Percentiles rank a stretch among this genome's conserved stretches.
Conservation (phyloP, 2,113 vertebrate genomes). For the Stomatorhinus ivindoensis region DNA sequence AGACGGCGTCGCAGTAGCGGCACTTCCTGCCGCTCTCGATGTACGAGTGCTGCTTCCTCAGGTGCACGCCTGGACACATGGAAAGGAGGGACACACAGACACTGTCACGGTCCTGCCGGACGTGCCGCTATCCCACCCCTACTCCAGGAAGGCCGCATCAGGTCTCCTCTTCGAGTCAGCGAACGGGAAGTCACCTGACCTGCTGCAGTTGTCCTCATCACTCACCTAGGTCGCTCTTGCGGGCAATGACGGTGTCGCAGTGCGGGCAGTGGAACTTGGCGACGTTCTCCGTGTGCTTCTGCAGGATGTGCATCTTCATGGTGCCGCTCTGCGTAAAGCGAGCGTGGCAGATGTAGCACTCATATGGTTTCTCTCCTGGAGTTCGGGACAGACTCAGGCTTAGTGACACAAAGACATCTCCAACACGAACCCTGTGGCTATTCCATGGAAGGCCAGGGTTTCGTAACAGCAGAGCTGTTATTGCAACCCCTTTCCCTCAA, state of each 20-base stretch:
- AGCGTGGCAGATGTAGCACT: conserved; percentile 98
- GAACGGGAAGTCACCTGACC: neutral
- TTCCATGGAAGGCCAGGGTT: neutral
- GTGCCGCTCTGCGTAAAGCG: conserved; percentile 97
- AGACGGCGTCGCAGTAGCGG: conserved; percentile 89
- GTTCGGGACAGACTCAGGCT: neutral
- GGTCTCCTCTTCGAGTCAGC: neutral
- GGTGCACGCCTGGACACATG: conserved; percentile 73
- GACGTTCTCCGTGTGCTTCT: conserved; percentile 98
- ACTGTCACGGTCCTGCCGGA: neutral
- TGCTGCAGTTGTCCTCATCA: neutral
- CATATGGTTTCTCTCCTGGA: conserved; percentile 92
- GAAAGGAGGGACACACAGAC: neutral
- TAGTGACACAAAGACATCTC: neutral
- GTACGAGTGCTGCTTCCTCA: conserved; percentile 95
- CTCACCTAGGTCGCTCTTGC: conserved; percentile 91
- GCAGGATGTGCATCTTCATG: conserved; percentile 99
- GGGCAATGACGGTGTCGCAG: conserved; percentile 95
- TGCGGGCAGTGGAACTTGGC: conserved; percentile 98
- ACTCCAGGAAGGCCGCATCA: neutral
- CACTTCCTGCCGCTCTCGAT: conserved; percentile 95
- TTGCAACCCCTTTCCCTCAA: neutral
- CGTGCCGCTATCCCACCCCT: neutral
- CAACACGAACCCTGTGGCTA: neutral
- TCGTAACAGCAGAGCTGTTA: neutral